Conservation (phyloP, 2,113 vertebrate species). For the Dipodomys merriami region DNA sequence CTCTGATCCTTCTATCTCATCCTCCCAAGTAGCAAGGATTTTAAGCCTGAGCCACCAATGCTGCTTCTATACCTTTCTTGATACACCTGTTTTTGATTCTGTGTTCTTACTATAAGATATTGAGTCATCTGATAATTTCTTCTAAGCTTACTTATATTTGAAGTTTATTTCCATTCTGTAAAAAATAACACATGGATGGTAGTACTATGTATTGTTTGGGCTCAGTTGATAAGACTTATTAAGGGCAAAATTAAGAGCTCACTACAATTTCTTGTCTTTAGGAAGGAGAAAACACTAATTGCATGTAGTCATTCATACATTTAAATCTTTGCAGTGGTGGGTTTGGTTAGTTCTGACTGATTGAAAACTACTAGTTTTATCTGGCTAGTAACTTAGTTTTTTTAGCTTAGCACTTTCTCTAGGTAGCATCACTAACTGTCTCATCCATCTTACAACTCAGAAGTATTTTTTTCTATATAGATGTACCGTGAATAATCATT, state of each 20-base stretch:
- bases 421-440: neutral
- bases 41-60: too few relatives aligned
- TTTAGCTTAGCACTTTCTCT: neutral
- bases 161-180: neutral
- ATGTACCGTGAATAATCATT: neutral
- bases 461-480: neutral
- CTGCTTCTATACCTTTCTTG: neutral
- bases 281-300: neutral
- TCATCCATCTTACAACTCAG: neutral
- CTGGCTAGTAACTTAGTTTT: neutral
- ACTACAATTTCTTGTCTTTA: neutral
- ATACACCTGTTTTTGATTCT: neutral
- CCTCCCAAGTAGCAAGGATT: too few relatives aligned
- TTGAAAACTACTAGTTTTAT: neutral
- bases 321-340: neutral
- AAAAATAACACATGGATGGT: neutral
- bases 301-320: neutral
- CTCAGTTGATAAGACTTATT: neutral
- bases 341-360: slow-evolving; percentile 13
- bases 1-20: too few relatives aligned
- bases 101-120: neutral
- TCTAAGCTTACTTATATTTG: neutral
- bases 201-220: neutral
- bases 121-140: neutral
- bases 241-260: neutral